Base-by-base conservation (phyloP, 2,888 invertebrate species). In the Leptopilina drosophilae region DNA sequence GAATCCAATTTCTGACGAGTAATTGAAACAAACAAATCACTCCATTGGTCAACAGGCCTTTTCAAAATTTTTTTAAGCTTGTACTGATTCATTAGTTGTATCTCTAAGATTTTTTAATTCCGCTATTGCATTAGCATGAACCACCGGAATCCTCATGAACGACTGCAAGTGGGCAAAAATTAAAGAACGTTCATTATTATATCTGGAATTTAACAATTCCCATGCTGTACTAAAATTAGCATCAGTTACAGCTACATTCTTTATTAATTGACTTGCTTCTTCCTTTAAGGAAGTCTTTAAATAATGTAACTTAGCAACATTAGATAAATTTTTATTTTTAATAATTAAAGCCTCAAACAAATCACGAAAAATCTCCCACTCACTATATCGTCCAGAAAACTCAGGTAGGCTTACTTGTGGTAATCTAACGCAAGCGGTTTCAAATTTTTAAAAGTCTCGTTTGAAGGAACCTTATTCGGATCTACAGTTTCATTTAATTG, bases 11-110 rank as follows among this genome's bases (percentile, higher is more conserved):
- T 33, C 33, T 33, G 33, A 33, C 1, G 1, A 33, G 33, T 33
- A 33, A 33, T 33, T 12, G 62, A 79, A 14, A 79, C 40, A 46
- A 79, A 7, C 20, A 79, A 12, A 0, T 59, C 12, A 49, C 77
- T 69, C 77, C 79, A 79, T 6, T 46, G 8, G 11, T 69, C 46
- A 40, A 69, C 69, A 3, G 69, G 69, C 5, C 15, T 42, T 69
- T 77, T 66, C 42, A 79, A 77, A 77, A 49, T 49, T 49, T 49
- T 49, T 49, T 20, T 1, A 49, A 12, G 49, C 49, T 9, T 7
- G 1, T 12, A 49, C 1, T 12, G 12, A 7, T 12, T 49, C 49
- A 49, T 49, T 12, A 1, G 49, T 49, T 49, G 49, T 49, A 49
- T 49, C 49, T 12, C 49, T 7, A 9, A 49, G 12, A 7, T 9